Evolutionary conservation across 1,140 invertebrate species (phyloP).

Genomic region (Hylaeus anthracinus): DNA sequence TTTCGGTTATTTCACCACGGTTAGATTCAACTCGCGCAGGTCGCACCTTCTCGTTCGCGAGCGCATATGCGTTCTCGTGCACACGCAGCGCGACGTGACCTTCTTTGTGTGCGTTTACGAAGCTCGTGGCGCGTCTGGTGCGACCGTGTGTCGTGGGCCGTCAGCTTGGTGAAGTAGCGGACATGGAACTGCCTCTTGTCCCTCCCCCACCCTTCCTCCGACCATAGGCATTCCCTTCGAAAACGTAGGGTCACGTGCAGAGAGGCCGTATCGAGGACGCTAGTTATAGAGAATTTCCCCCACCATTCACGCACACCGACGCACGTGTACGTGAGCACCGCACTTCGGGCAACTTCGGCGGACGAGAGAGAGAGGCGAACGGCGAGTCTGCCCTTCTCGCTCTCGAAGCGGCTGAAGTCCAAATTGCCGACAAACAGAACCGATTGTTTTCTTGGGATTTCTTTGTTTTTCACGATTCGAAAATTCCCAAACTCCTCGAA

Average conservation of each 20-base stretch:
- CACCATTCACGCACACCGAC: too few relatives aligned
- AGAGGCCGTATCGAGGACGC: too few relatives aligned
- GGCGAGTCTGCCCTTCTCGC: too few relatives aligned
- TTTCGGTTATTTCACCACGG: background rate
- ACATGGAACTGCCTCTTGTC: slow-evolving; percentile 52
- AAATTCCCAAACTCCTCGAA: too few relatives aligned
- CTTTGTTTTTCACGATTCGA: too few relatives aligned
- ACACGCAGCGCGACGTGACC: slow-evolving; percentile 36
- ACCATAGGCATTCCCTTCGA: slow-evolving; percentile 55
- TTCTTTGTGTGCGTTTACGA: slow-evolving; percentile 47
- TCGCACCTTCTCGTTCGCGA: slow-evolving; percentile 18
- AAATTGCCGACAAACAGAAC: too few relatives aligned
- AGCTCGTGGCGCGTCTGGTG: slow-evolving; percentile 45
- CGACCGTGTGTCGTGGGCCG: slow-evolving; percentile 33
- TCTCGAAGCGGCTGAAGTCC: too few relatives aligned
- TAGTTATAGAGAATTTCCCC: too few relatives aligned
- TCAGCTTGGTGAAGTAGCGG: slow-evolving; percentile 49
- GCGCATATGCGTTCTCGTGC: slow-evolving; percentile 6
- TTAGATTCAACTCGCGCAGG: background rate
- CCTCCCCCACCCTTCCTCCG: slow-evolving; percentile 40
- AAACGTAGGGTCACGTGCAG: slow-evolving; percentile 23
- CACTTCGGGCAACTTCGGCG: too few relatives aligned
- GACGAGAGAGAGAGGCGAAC: too few relatives aligned
- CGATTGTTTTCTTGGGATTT: too few relatives aligned
- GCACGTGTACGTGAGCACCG: too few relatives aligned